Evolutionary conservation across 2,888 invertebrate species (phyloP).

Genomic region (Beris chalybata): DNA sequence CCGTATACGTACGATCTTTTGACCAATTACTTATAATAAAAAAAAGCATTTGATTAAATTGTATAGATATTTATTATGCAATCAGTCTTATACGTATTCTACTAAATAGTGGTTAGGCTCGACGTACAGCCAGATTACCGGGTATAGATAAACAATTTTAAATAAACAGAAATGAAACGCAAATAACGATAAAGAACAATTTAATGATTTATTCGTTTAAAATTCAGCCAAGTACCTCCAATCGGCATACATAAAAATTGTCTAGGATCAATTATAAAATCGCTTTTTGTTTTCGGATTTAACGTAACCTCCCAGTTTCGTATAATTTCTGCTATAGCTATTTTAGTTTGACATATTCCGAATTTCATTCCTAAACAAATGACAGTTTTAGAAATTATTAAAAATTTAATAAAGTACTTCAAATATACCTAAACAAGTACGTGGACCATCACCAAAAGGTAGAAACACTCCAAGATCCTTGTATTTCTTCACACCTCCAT

Average conservation of each 20-base stretch:
- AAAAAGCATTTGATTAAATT: too few relatives aligned
- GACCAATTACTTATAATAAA: too few relatives aligned
- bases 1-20: too few relatives aligned
- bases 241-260: conserved; percentile 44
- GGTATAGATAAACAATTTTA: too few relatives aligned
- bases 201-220: conserved; percentile 32
- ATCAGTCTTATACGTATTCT: too few relatives aligned
- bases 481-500: conserved; percentile 47
- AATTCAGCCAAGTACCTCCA: conserved; percentile 50
- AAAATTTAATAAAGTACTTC: not conserved
- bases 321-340: conserved; percentile 48
- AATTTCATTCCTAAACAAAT: conserved; percentile 51
- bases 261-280: conserved; percentile 46
- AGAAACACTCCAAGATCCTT: conserved; percentile 48
- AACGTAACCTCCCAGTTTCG: conserved; percentile 49
- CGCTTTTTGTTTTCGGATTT: conserved; percentile 49
- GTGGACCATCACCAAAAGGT: conserved; percentile 53
- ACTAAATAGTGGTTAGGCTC: too few relatives aligned
- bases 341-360: conserved; percentile 50
- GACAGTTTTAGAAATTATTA: not conserved
- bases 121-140: too few relatives aligned
- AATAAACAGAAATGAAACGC: too few relatives aligned
- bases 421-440: conserved; percentile 48
- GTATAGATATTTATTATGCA: too few relatives aligned
- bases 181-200: too few relatives aligned